These are phyloP conservation scores for Erpetoichthys calabaricus DNA, from an alignment of 2,797 vertebrate species.

Conservation along the genomic window DNA sequence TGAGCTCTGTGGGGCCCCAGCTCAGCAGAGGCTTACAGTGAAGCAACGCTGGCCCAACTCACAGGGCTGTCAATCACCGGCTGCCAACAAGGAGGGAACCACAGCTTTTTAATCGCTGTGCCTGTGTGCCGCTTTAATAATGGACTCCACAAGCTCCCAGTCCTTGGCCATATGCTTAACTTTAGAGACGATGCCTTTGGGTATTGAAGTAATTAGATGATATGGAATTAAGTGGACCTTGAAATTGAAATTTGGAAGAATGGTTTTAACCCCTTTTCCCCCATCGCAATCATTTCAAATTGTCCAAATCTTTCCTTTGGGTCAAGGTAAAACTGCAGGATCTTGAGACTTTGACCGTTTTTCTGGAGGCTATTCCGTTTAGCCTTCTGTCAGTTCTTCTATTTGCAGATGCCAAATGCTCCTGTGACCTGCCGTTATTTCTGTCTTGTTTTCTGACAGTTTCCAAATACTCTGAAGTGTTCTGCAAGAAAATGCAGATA, in stretches of 20 bases:
- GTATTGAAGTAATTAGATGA: constrained; percentile 84
- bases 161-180: constrained; percentile 78
- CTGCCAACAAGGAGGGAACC: constrained; percentile 31
- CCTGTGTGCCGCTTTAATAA: constrained; percentile 63
- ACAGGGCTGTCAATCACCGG: constrained; percentile 65
- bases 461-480: no score
- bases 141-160: constrained; percentile 70
- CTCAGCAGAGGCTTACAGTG: constrained; percentile 51
- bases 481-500: no score
- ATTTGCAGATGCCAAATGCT: no score
- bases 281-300: no score
- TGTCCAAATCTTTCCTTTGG: no score
- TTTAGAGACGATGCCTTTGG: constrained; percentile 81
- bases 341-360: no score
- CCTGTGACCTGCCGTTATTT: no score
- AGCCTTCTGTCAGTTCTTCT: no score
- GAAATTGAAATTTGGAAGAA: constrained; percentile 90
- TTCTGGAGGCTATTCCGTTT: no score
- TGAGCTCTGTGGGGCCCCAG: constrained; percentile 50
- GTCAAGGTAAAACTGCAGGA: no score
- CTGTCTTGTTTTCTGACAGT: no score
- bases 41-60: constrained; percentile 44
- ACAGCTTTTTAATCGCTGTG: constrained; percentile 57
- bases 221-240: constrained; percentile 94
- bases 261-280: constrained; percentile 43